Evolutionary conservation across 37 sponge, comb jelly and placozoan genomes (phyloP).

Genomic region (Haliclona indistincta): DNA sequence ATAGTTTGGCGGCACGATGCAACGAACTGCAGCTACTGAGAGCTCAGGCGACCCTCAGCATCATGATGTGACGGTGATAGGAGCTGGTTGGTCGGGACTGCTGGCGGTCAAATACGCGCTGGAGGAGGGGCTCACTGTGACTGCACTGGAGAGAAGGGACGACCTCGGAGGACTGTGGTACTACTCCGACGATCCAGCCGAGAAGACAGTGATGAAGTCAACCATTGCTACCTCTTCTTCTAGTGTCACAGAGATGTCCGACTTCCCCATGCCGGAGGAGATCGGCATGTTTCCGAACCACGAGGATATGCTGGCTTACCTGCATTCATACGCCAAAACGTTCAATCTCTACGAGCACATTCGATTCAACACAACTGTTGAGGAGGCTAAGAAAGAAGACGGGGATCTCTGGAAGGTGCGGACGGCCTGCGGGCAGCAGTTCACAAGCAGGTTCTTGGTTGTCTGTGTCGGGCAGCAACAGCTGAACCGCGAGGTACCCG

Average conservation of each 20-base stretch:
- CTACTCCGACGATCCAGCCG: conserved; percentile 71
- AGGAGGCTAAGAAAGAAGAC: conserved; percentile 30
- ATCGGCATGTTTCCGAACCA: conserved; percentile 83
- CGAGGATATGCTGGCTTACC: conserved; percentile 64
- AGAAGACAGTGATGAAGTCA: conserved; percentile 76
- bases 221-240: conserved; percentile 66
- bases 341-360: conserved; percentile 82
- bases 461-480: conserved; percentile 59
- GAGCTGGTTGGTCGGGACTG: conserved; percentile 91
- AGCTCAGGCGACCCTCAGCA: conserved; percentile 21
- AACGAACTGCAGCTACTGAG: too few species aligned
- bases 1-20: too few species aligned
- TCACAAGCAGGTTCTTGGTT: conserved; percentile 54
- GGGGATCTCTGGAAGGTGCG: conserved; percentile 47
- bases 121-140: conserved; percentile 87
- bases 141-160: conserved; percentile 80
- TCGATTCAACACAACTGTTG: conserved; percentile 57
- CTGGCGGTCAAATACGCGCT: conserved; percentile 80
- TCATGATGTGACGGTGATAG: conserved; percentile 92
- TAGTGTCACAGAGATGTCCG: conserved; percentile 85
- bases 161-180: conserved; percentile 91
- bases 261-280: conserved; percentile 91
- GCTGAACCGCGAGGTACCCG: conserved; percentile 46
- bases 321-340: conserved; percentile 59
- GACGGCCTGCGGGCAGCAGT: conserved; percentile 34